Base-by-base conservation (phyloP, 2,888 invertebrate species). In the Diarsia rubi region DNA sequence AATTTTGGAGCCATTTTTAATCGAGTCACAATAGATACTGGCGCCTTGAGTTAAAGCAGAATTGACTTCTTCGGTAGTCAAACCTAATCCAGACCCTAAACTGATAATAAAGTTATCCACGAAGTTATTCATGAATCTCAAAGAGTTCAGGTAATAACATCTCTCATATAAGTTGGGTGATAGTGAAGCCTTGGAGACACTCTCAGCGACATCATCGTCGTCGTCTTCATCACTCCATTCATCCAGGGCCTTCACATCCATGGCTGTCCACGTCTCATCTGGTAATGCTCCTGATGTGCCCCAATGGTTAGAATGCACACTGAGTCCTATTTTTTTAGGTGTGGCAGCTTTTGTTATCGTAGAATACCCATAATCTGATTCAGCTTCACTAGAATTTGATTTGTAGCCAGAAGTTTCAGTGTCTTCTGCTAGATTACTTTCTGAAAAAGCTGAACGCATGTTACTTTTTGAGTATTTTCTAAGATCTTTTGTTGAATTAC, bases 81-180 rank as follows among this genome's bases (percentile, higher is more conserved):
- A 97, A 8, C 97, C 97, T 79, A 98, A 89, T 42, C 97, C 95
- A 0, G 93, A 89, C 0, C 97, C 97, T 66, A 98, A 90, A 67
- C 97, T 97, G 59, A 97, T 94, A 65, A 97, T 97, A 86, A 98
- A 97, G 49, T 97, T 91, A 81, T 97, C 97, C 4, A 97, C 97
- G 89, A 98, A 98, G 88, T 98, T 97, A 54, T 96, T 95, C 97
- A 98, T 97, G 88, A 98, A 98, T 65, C 95, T 96, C 54, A 95
- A 91, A 0, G 98, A 98, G 88, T 97, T 97, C 0, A 98, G 93
- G 88, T 97, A 98, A 62, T 96, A 94, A 82, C 93, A 90, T 59
- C 92, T 95, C 86, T 97, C 96, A 82, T 92, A 96, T 76, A 96
- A 91, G 81, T 93, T 94, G 73, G 92, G 90, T n/a, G 90, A 89